Conservation (phyloP, 1,140 invertebrate species). For the Mesaphorura yosii region DNA sequence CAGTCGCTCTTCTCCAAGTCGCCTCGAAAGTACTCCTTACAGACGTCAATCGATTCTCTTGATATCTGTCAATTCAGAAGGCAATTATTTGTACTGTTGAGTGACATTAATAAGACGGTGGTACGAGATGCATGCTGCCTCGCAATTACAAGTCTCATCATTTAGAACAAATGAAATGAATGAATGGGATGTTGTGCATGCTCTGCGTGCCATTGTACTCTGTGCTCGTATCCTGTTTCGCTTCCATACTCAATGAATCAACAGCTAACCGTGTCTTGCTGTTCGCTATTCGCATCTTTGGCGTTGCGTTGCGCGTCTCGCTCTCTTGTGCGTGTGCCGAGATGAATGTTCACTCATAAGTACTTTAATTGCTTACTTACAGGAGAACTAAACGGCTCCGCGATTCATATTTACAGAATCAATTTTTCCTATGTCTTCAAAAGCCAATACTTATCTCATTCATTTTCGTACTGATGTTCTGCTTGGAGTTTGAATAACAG, state of each 20-base stretch:
- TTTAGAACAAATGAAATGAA: not conserved
- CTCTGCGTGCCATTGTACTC: not conserved
- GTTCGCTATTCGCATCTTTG: not conserved
- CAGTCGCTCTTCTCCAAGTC: constrained; percentile 93
- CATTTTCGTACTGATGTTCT: no score
- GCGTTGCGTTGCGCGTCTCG: not conserved
- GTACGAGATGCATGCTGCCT: not conserved
- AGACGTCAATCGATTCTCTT: constrained; percentile 93
- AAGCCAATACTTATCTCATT: no score
- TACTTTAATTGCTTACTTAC: no score
- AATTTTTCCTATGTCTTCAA: no score
- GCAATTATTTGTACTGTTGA: not conserved
- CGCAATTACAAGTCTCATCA: not conserved
- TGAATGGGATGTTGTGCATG: not conserved
- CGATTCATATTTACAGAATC: no score
- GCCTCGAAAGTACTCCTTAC: constrained; percentile 97
- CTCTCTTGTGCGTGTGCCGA: not conserved
- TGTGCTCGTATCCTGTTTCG: not conserved
- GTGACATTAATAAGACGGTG: not conserved
- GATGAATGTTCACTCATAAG: no score
- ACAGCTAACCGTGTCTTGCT: not conserved
- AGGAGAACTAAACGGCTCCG: no score
- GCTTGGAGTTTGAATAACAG: no score
- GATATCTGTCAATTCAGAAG: constrained; percentile 62
- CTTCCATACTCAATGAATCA: not conserved